Percentiles rank a stretch among this genome's conserved stretches.
These are phyloP conservation scores for Dryoscopus gambensis DNA, from an alignment of 2,113 vertebrate genomes.

Conservation along the genomic window DNA sequence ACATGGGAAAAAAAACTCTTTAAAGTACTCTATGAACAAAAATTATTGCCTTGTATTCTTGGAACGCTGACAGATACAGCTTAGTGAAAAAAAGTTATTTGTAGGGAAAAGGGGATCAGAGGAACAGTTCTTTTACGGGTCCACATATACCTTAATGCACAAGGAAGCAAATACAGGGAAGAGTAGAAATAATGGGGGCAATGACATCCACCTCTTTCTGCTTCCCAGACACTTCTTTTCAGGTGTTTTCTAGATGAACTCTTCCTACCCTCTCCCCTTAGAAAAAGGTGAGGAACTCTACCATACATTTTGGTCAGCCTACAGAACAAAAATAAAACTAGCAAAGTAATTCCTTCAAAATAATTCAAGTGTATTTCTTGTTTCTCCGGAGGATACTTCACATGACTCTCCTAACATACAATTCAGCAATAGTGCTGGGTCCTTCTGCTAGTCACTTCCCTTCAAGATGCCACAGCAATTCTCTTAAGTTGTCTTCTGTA, in stretches of 20 bases:
- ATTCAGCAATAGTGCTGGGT: background rate
- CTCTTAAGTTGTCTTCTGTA: background rate
- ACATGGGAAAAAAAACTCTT: background rate
- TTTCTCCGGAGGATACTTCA: background rate
- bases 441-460: background rate
- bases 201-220: background rate
- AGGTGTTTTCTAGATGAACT: background rate
- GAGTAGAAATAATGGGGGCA: background rate
- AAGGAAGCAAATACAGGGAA: background rate
- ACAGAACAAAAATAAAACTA: background rate
- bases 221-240: background rate
- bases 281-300: background rate
- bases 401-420: background rate
- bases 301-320: background rate
- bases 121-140: background rate
- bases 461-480: background rate
- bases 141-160: background rate
- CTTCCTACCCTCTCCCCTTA: background rate
- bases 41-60: background rate
- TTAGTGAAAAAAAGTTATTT: background rate
- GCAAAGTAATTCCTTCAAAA: background rate
- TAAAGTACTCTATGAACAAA: background rate
- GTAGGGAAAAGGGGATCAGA: background rate
- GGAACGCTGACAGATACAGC: background rate
- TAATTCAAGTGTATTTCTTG: background rate